Percentiles rank a stretch among this genome's conserved stretches.
phyloP scores from a whole-genome alignment of 2,113 vertebrate species.

The Dromas ardeola region DNA sequence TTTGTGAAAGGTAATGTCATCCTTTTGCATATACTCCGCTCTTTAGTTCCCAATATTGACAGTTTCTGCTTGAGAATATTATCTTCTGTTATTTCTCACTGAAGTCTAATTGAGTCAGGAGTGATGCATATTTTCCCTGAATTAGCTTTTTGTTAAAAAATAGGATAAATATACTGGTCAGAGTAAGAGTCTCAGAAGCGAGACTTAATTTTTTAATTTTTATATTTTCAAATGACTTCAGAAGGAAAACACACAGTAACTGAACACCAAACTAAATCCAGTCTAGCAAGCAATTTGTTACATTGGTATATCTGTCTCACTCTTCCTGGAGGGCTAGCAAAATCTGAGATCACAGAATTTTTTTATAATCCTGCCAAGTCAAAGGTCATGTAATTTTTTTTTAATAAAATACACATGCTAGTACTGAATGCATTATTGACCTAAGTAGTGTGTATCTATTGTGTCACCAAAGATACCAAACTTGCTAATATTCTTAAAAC shows the following conservation, averaged over 20 bases:
- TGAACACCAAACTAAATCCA: background rate
- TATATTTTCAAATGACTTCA: background rate
- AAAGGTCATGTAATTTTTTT: background rate
- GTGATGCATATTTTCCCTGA: background rate
- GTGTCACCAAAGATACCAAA: background rate
- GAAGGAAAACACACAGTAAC: background rate
- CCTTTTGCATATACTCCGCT: background rate
- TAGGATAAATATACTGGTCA: background rate
- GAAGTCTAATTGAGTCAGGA: background rate
- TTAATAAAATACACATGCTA: background rate
- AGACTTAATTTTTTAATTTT: background rate
- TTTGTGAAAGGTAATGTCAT: background rate
- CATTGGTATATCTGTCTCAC: background rate
- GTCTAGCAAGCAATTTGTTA: background rate
- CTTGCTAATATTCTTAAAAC: background rate
- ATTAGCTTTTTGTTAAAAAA: background rate
- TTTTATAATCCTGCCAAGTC: background rate
- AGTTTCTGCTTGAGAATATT: background rate
- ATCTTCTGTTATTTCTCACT: background rate
- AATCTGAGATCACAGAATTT: background rate
- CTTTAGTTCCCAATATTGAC: background rate
- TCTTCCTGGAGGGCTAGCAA: background rate
- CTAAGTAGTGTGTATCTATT: background rate
- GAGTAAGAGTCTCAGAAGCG: background rate
- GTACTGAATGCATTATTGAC: background rate